Percentiles rank a stretch among this genome's conserved stretches.
phyloP scores from a whole-genome alignment of 2,888 invertebrate genomes.

The Nomada ruficornis region DNA sequence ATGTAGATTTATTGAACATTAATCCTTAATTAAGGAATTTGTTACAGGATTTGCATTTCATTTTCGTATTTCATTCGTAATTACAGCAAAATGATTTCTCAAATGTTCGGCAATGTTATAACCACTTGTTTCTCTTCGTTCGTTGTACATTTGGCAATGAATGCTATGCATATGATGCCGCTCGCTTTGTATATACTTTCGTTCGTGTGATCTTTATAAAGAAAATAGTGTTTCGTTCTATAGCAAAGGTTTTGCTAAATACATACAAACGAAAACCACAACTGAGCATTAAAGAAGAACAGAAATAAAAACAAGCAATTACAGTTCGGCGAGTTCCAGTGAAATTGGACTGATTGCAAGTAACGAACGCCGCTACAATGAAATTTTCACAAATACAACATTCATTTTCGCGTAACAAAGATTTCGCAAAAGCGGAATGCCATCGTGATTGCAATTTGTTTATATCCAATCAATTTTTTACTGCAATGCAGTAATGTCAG shows the following conservation, averaged over 20 bases:
- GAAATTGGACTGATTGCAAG: constrained; percentile 35
- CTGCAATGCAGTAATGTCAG: constrained; percentile 37
- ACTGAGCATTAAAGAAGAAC: neutral
- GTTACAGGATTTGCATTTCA: constrained; percentile 36
- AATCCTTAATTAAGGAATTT: constrained; percentile 39
- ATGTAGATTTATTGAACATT: constrained; percentile 41
- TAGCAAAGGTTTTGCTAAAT: constrained; percentile 44
- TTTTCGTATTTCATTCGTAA: constrained; percentile 29
- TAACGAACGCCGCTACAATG: constrained; percentile 8
- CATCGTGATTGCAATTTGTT: constrained; percentile 46
- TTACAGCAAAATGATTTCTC: constrained; percentile 16
- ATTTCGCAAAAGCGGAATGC: constrained; percentile 25
- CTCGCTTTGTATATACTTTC: constrained; percentile 61
- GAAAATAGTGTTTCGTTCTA: constrained; percentile 38
- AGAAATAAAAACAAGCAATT: constrained; percentile 1
- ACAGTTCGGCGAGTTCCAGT: constrained; percentile 29
- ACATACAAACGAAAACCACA: constrained; percentile 19
- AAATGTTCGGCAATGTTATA: neutral
- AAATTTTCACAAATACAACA: constrained; percentile 28
- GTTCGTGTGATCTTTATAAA: constrained; percentile 26
- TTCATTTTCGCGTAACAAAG: constrained; percentile 35
- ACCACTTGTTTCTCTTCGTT: constrained; percentile 16
- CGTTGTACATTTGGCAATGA: constrained; percentile 8
- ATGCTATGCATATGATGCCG: constrained; percentile 31
- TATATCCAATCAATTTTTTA: constrained; percentile 31